Base-by-base conservation (phyloP, 2,888 invertebrate species). In the Heliconius sara region DNA sequence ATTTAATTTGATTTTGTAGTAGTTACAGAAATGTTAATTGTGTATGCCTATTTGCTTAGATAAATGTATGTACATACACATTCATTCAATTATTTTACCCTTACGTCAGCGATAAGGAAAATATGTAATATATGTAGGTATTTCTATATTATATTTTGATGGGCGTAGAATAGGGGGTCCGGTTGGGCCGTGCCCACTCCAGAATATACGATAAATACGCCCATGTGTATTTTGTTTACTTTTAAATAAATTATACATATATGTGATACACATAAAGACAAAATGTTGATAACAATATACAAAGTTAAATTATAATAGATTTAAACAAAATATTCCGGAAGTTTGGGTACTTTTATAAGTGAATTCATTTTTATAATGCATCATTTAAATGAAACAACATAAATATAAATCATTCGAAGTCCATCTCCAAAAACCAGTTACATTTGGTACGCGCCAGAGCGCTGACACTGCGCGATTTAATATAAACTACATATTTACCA, bases 361-460 rank as follows among this genome's bases (percentile, higher is more conserved):
- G 22, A 16, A 10, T 72, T 57, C 1, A 39, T 25, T 73, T 73
- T 25, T 3, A 16, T 12, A 39, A 60, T 12, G 52, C 27, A 47
- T 72, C 9, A 13, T 72, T 34, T 52, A 72, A 52, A 72, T 52
- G 12, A 10, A 27, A 71, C 52, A 30, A 72, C n/a, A 34, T 72
- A 72, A 22, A 72, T 72, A 34, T 72, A 72, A 22, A 72, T 72
- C 52, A 72, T 43, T 47, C 16, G 60, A 34, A 25, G 22, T 73
- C n/a, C n/a, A 30, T 73, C 60, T 39, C 22, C 34, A 34, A 81
- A 81, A 85, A 84, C 85, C 85, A 84, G 84, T 85, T 85, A 82
- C 79, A 81, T 83, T 82, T 83, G 79, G 78, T 83, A 74, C 79
- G 78, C 81, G 81, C 73, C 47, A 77, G 68, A 75, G 79, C 78